phyloP scores from a whole-genome alignment of 2,113 vertebrate genomes.

The Anoplopoma fimbria region DNA sequence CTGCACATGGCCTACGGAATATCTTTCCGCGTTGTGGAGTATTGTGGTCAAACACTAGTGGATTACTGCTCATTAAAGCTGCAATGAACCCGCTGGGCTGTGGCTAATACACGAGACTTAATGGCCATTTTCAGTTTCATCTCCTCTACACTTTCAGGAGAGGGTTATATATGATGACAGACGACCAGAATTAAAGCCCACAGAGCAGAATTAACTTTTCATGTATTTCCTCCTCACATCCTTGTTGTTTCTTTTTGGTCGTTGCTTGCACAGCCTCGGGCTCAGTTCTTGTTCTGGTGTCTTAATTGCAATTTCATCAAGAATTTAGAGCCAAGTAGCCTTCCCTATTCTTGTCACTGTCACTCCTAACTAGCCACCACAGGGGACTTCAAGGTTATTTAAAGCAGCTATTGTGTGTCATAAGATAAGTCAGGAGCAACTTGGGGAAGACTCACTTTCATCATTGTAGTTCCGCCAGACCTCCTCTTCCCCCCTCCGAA shows the following conservation, averaged over 20 bases:
- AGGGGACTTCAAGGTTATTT: slow-evolving; percentile 72
- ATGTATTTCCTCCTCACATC: slow-evolving; percentile 65
- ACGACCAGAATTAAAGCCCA: slow-evolving; percentile 59
- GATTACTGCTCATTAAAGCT: slow-evolving; percentile 71
- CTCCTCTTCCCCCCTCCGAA: slow-evolving; percentile 45
- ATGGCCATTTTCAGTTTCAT: slow-evolving; percentile 66
- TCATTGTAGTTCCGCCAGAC: slow-evolving; percentile 66
- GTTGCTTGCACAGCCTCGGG: slow-evolving; percentile 39
- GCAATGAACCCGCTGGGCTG: slow-evolving; percentile 45
- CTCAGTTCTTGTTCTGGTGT: slow-evolving; percentile 62
- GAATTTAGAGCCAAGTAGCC: slow-evolving; percentile 70
- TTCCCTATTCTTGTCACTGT: slow-evolving; percentile 68
- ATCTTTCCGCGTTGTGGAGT: slow-evolving; percentile 25
- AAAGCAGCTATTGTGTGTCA: slow-evolving; percentile 76
- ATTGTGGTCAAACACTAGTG: slow-evolving; percentile 60
- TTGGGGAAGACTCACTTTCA: slow-evolving; percentile 75
- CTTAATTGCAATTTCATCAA: slow-evolving; percentile 83
- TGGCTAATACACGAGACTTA: slow-evolving; percentile 59
- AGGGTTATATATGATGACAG: slow-evolving; percentile 57
- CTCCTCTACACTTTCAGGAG: slow-evolving; percentile 38
- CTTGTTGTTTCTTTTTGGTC: slow-evolving; percentile 65
- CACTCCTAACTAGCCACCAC: slow-evolving; percentile 60
- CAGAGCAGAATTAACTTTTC: slow-evolving; percentile 74
- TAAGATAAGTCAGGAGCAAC: slow-evolving; percentile 77
- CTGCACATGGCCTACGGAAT: slow-evolving; percentile 35